Evolutionary conservation across 2,888 invertebrate species (phyloP).

Genomic region (Apocheima hispidaria): DNA sequence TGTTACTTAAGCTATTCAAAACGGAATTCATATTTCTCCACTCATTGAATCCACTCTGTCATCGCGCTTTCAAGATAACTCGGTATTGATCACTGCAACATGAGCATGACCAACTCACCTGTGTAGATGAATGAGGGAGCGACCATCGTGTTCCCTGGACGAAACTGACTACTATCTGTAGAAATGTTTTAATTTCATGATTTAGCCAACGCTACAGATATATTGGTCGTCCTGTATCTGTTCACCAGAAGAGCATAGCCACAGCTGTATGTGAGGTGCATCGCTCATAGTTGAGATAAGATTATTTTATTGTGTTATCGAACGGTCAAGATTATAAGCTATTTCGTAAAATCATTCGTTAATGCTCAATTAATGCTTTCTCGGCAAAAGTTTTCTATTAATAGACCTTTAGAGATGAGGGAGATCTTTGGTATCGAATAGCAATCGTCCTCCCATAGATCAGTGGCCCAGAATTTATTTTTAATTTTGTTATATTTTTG

Average conservation of each 20-base stretch:
- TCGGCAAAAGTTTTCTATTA: not conserved
- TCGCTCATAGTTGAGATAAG: conserved; percentile 30
- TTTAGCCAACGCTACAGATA: not conserved
- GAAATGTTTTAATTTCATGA: not conserved
- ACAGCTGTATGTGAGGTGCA: not conserved
- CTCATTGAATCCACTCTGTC: conserved; percentile 8
- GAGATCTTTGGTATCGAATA: no score
- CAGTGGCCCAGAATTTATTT: no score
- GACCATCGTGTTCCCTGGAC: not conserved
- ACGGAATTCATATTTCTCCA: not conserved
- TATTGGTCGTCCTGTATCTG: not conserved
- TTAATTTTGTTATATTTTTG: no score
- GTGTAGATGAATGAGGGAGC: not conserved
- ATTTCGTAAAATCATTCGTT: no score
- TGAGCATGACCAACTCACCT: not conserved
- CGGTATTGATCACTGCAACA: conserved; percentile 12
- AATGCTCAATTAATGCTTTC: no score
- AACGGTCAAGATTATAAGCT: not conserved
- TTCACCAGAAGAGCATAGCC: not conserved
- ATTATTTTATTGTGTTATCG: conserved; percentile 15
- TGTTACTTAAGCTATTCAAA: no score
- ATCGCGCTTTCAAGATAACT: conserved; percentile 20
- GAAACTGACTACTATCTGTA: not conserved
- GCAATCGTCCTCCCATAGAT: no score
- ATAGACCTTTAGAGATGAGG: no score